phyloP scores from a whole-genome alignment of 2,113 vertebrate species.

The Malurus alboscapulatus region DNA sequence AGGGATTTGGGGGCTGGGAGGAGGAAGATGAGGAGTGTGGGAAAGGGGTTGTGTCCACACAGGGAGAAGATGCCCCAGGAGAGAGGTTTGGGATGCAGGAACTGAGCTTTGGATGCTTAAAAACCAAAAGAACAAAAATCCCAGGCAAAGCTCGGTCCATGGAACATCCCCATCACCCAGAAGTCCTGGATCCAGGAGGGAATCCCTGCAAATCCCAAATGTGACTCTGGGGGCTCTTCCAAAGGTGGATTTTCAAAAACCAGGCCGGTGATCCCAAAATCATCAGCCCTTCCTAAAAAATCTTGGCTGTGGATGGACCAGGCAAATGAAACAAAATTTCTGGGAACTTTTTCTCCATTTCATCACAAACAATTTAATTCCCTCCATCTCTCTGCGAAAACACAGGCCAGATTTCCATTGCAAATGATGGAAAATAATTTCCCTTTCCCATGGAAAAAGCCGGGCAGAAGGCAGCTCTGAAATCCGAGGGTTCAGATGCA shows the following conservation, averaged over 20 bases:
- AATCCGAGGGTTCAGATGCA: neutral
- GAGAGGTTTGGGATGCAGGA: neutral
- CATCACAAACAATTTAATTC: neutral
- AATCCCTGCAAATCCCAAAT: neutral
- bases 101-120: neutral
- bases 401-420: neutral
- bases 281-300: neutral
- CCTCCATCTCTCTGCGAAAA: neutral
- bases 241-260: neutral
- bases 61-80: neutral
- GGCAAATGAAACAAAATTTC: neutral
- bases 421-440: neutral
- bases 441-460: neutral
- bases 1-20: neutral
- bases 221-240: neutral
- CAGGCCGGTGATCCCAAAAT: neutral
- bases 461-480: neutral
- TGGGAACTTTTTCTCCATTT: neutral
- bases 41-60: neutral
- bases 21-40: neutral
- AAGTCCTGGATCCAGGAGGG: rapidly evolving
- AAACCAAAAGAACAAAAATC: neutral
- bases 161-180: rapidly evolving
- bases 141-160: rapidly evolving
- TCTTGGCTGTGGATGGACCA: rapidly evolving